A percentile compares a stretch with the other conserved stretches of the same genome.
Evolutionary conservation across 2,888 invertebrate species (phyloP).

Genomic region (Nomada ruficornis): DNA sequence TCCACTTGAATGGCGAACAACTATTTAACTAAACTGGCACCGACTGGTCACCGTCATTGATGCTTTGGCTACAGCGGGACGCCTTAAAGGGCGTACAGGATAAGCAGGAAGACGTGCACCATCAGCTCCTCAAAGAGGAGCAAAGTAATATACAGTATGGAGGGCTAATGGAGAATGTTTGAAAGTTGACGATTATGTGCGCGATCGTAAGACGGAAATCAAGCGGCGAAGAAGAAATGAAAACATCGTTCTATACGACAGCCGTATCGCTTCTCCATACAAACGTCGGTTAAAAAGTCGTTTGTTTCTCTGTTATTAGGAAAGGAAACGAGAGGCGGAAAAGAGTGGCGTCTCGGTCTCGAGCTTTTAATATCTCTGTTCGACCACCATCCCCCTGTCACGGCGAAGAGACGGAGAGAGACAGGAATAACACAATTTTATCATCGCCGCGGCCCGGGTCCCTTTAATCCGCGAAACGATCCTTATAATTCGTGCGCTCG

Average conservation of each 20-base stretch:
- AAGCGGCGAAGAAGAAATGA: too few species aligned
- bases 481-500: conserved; percentile 76
- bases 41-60: too few species aligned
- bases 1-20: too few species aligned
- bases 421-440: conserved; percentile 66
- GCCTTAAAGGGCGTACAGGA: not conserved
- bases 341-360: conserved; percentile 1
- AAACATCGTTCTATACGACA: conserved; percentile 28
- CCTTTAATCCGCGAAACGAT: conserved; percentile 77
- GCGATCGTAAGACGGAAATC: conserved; percentile 22
- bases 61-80: too few species aligned
- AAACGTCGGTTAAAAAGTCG: conserved; percentile 61
- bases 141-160: not conserved
- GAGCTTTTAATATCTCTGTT: conserved; percentile 36
- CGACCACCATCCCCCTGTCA: conserved; percentile 9
- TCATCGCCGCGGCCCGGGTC: conserved; percentile 54
- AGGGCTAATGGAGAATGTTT: conserved; percentile 11
- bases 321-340: conserved; percentile 35
- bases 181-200: not conserved
- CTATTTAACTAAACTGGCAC: too few species aligned
- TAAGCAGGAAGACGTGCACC: not conserved
- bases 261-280: conserved; percentile 30
- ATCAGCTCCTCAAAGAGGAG: not conserved
- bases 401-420: conserved; percentile 31
- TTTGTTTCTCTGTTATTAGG: conserved; percentile 56